These are phyloP conservation scores for Myotis findleyi DNA, from an alignment of 2,797 vertebrate genomes.

Conservation along the genomic window DNA sequence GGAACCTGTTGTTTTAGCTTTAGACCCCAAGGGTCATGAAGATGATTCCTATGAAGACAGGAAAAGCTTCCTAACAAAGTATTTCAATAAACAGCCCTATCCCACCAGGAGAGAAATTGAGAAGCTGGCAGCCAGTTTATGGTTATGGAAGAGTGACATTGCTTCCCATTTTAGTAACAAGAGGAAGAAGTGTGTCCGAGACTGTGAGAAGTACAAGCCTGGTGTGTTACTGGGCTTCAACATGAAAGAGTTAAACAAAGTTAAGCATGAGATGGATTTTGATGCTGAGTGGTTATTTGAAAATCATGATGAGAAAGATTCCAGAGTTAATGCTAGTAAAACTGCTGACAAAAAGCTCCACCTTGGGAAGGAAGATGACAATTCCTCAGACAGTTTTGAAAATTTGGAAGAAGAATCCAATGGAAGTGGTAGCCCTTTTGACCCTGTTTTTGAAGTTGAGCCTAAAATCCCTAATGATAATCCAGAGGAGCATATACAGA, in stretches of 20 bases:
- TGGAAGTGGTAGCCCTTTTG: conserved; percentile 86
- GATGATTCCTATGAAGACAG: conserved; percentile 96
- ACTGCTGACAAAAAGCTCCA: conserved; percentile 92
- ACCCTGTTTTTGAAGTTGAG: conserved; percentile 78
- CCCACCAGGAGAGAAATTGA: conserved; percentile 95
- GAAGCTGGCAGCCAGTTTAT: conserved; percentile 95
- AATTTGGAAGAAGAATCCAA: conserved; percentile 87
- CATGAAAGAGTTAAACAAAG: conserved; percentile 94
- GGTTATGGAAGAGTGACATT: conserved; percentile 99
- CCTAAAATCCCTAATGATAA: conserved; percentile 82
- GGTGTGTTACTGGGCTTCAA: conserved; percentile 96
- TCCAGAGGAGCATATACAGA: conserved; percentile 82
- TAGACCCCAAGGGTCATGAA: conserved; percentile 97
- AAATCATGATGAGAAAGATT: conserved; percentile 92
- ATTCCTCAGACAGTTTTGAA: conserved; percentile 89
- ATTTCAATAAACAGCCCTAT: conserved; percentile 96
- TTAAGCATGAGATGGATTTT: conserved; percentile 93
- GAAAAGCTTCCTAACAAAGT: conserved; percentile 96
- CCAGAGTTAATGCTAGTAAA: conserved; percentile 90
- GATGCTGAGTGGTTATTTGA: conserved; percentile 88
- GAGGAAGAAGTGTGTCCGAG: conserved; percentile 93
- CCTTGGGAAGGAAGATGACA: conserved; percentile 92
- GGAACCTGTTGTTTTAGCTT: conserved; percentile 93
- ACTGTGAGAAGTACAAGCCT: conserved; percentile 92
- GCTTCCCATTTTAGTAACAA: conserved; percentile 96